Conservation (phyloP, 2,113 vertebrate species). For the Colaptes auratus region DNA sequence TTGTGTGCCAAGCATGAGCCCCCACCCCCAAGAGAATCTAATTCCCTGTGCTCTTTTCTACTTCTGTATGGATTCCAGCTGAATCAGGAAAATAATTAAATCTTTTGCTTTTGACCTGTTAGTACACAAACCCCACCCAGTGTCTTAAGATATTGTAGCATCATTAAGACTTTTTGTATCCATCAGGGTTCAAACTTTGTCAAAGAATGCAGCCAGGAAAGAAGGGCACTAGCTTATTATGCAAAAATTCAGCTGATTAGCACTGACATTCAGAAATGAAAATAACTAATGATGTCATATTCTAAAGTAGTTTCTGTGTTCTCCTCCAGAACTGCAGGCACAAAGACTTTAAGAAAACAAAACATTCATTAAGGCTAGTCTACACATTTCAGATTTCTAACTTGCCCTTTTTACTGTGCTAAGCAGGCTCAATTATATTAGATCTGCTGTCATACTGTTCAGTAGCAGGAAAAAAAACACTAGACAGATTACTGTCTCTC, state of each 20-base stretch:
- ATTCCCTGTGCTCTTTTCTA: background rate
- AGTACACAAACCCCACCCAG: background rate
- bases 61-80: background rate
- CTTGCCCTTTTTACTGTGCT: background rate
- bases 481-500: background rate
- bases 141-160: background rate
- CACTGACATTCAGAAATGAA: background rate
- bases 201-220: background rate
- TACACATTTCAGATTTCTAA: background rate
- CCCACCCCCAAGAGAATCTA: background rate
- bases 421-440: background rate
- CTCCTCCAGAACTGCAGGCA: background rate
- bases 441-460: background rate
- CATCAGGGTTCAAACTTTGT: background rate
- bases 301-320: background rate
- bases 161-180: background rate
- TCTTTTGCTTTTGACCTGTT: background rate
- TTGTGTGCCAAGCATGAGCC: background rate
- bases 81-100: background rate
- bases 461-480: background rate
- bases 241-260: background rate
- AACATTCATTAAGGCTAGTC: background rate
- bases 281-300: constrained; percentile 6
- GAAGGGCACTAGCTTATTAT: background rate
- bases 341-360: background rate